Base-by-base conservation (phyloP, 2,888 invertebrate genomes). In the Pyrrhia umbra region DNA sequence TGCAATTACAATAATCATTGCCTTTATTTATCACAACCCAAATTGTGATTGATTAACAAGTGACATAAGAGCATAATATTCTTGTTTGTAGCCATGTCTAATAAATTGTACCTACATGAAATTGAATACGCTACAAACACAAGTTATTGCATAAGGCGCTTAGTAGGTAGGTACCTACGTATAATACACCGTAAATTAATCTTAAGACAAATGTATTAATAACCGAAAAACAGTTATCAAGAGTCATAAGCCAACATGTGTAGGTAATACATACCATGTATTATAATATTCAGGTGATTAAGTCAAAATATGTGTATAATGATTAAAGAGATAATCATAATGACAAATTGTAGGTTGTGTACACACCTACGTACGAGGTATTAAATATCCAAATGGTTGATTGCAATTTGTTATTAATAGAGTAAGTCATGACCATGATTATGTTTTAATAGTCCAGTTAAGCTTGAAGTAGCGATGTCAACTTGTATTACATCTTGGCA, bases 151-250 rank as follows among this genome's bases (percentile, higher is more conserved):
- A 57, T 68, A 78, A 79, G 62, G 43, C 13, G 51, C 52, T 27
- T 56, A 30, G 30, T 13, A n/a, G n/a, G n/a, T n/a, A n/a, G n/a
- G n/a, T n/a, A n/a, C n/a, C n/a, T n/a, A 30, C 30, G 13, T 30
- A 30, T 5, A 30, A 30, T 30, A 30, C 13, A 13, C 30, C 13
- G 30, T 30, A 47, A 67, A 68, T 63, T 67, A 37, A 58, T 67
- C 57, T 63, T 57, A 60, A 66, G 62, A 60, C 37, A 55, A 64
- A 73, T 68, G 55, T 54, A 70, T 61, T 73, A 66, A 69, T 77
- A 71, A 59, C 59, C 56, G 43, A 64, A 77, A 72, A 66, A 75
- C 63, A 61, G 70, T 78, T 73, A 75, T 61, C 30, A 52, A 54
- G 37, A 63, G 34, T 47, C 46, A 34, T 18, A 65, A n/a, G 40